phyloP scores from a whole-genome alignment of 2,113 vertebrate genomes.

The Solea senegalensis region DNA sequence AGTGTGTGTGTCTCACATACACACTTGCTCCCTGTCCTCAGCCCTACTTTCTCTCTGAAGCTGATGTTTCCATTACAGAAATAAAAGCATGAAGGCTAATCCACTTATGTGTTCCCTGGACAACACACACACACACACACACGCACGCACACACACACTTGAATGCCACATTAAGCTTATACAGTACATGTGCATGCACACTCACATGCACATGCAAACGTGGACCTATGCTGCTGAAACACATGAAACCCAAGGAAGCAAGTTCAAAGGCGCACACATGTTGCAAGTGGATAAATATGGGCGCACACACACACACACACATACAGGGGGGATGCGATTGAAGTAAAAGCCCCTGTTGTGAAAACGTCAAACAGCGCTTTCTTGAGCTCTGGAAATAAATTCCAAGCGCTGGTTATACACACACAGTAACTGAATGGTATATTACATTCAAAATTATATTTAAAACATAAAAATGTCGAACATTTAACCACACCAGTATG shows the following conservation, averaged over 20 bases:
- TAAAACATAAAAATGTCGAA: not conserved
- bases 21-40: slow-evolving; percentile 42
- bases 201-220: slow-evolving; percentile 4
- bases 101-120: slow-evolving; percentile 77
- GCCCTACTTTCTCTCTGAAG: slow-evolving; percentile 65
- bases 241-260: slow-evolving; percentile 6
- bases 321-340: slow-evolving; percentile 33
- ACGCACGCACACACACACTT: slow-evolving; percentile 9
- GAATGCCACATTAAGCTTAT: not conserved
- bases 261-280: slow-evolving; percentile 12
- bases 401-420: slow-evolving; percentile 45
- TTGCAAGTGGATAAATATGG: slow-evolving; percentile 27
- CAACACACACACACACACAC: slow-evolving; percentile 46
- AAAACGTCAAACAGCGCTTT: slow-evolving; percentile 43
- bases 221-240: too few relatives aligned
- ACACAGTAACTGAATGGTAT: slow-evolving; percentile 2
- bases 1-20: not conserved
- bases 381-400: slow-evolving; percentile 47
- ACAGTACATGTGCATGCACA: slow-evolving; percentile 10
- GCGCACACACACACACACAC: slow-evolving; percentile 12
- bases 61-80: slow-evolving; percentile 80
- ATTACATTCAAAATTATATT: not conserved
- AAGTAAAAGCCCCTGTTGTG: slow-evolving; percentile 51
- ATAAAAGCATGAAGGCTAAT: slow-evolving; percentile 82
- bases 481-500: not conserved